Percentiles rank a stretch among this genome's conserved stretches.
Conservation (phyloP, 1,140 invertebrate species). For the Cyrtorhinus lividipennis region DNA sequence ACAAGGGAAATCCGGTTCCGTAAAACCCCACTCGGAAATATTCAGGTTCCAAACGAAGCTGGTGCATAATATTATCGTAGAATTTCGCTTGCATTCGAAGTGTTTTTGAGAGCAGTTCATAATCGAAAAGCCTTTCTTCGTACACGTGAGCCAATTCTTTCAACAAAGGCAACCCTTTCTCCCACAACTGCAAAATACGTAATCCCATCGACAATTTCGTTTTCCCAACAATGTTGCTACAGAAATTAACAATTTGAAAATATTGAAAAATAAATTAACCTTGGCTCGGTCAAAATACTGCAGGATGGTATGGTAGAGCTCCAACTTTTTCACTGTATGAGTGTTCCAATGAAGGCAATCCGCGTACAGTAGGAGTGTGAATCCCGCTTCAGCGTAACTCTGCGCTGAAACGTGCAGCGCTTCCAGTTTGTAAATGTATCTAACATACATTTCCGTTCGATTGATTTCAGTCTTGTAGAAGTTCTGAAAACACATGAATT, state of each 20-base stretch:
- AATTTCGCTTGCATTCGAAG: conserved; percentile 75
- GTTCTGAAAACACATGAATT: conserved; percentile 48
- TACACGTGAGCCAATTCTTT: conserved; percentile 84
- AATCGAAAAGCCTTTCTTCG: conserved; percentile 80
- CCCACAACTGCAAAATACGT: conserved; percentile 72
- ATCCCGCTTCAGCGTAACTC: conserved; percentile 91
- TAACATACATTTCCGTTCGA: conserved; percentile 88
- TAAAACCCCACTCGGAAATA: conserved; percentile 96
- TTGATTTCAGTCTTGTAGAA: conserved; percentile 96
- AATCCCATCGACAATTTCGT: background rate
- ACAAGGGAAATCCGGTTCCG: conserved; percentile 82
- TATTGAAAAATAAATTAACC: conserved; percentile 32
- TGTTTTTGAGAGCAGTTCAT: conserved; percentile 69
- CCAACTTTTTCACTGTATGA: conserved; percentile 61
- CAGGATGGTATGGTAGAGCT: conserved; percentile 80
- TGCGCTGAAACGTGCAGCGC: conserved; percentile 85
- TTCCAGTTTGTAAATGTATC: conserved; percentile 93
- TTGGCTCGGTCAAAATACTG: conserved; percentile 91
- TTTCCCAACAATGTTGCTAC: too few species aligned
- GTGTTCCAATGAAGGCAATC: conserved; percentile 78
- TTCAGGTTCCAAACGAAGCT: conserved; percentile 78
- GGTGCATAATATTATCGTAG: conserved; percentile 77
- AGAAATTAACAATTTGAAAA: background rate
- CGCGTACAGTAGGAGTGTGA: conserved; percentile 85
- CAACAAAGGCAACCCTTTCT: conserved; percentile 83